These are phyloP conservation scores for Scaptodrosophila latifasciaeformis DNA, from an alignment of 2,888 invertebrate genomes.

Conservation along the genomic window DNA sequence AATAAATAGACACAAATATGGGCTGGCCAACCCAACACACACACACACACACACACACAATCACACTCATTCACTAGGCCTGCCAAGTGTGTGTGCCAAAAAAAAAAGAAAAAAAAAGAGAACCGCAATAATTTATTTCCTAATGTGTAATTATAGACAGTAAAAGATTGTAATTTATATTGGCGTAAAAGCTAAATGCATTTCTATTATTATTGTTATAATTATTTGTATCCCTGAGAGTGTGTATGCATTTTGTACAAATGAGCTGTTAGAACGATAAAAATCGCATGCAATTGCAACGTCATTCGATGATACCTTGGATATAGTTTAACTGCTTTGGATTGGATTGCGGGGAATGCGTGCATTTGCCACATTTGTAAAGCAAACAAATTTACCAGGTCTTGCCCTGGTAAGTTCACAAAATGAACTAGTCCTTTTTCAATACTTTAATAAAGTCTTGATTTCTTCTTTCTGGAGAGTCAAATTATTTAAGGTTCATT, in stretches of 20 bases:
- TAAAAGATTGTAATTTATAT: slow-evolving; percentile 57
- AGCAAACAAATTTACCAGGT: too few relatives aligned
- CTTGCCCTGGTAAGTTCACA: too few relatives aligned
- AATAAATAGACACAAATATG: neutral
- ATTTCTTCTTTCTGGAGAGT: too few relatives aligned
- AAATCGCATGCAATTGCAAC: slow-evolving; percentile 16
- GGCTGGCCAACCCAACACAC: neutral
- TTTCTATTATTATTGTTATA: slow-evolving; percentile 23
- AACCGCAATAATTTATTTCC: slow-evolving; percentile 53
- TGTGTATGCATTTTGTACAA: slow-evolving; percentile 30
- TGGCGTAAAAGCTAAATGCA: slow-evolving; percentile 26
- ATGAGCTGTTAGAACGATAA: slow-evolving; percentile 21
- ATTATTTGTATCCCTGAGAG: slow-evolving; percentile 1
- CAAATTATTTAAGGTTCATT: too few relatives aligned
- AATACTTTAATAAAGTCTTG: too few relatives aligned
- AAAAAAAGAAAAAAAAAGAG: too few relatives aligned
- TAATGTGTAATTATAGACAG: slow-evolving; percentile 65
- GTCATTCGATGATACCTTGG: too few relatives aligned
- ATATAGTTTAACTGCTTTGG: neutral
- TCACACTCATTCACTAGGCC: neutral
- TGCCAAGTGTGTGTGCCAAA: neutral
- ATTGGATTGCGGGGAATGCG: slow-evolving; percentile 27
- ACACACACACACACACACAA: neutral
- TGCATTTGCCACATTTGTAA: slow-evolving; percentile 41
- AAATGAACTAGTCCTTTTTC: too few relatives aligned